Percentiles rank a stretch among this genome's conserved stretches.
These are phyloP conservation scores for Musca domestica DNA, from an alignment of 1,140 invertebrate species.

Conservation along the genomic window DNA sequence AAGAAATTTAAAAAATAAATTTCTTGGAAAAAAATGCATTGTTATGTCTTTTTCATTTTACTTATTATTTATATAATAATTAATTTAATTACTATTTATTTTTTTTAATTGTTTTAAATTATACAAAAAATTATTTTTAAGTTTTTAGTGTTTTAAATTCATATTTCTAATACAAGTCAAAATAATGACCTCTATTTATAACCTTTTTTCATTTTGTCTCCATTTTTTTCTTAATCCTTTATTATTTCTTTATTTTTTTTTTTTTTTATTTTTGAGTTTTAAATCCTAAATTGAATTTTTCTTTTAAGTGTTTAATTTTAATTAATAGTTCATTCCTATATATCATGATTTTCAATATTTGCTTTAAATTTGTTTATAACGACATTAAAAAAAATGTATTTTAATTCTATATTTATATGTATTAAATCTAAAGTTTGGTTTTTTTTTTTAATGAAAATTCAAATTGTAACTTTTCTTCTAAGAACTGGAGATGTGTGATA, in stretches of 20 bases:
- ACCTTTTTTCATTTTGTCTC: constrained; percentile 10
- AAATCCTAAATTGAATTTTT: background rate
- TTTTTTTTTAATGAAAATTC: constrained; percentile 29
- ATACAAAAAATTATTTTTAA: constrained; percentile 31
- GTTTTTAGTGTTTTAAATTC: too few species aligned
- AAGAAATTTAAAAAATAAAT: too few species aligned
- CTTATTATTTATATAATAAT: constrained; percentile 43
- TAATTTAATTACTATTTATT: constrained; percentile 29
- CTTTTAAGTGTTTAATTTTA: too few species aligned
- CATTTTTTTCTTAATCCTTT: too few species aligned
- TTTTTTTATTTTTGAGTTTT: constrained; percentile 2
- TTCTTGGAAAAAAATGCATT: too few species aligned
- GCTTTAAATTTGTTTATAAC: background rate
- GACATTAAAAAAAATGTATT: background rate
- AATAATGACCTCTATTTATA: constrained; percentile 35
- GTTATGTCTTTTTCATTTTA: constrained; percentile 46
- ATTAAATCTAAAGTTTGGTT: background rate
- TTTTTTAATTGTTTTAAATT: constrained; percentile 32
- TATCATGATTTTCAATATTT: background rate
- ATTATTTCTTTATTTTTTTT: background rate
- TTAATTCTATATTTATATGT: background rate
- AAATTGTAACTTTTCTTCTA: constrained; percentile 17
- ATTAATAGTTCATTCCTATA: background rate
- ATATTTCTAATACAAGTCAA: background rate
- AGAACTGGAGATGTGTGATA: too few species aligned